These are phyloP conservation scores for Xanthorhoe spadicearia DNA, from an alignment of 2,888 invertebrate species.

Conservation along the genomic window DNA sequence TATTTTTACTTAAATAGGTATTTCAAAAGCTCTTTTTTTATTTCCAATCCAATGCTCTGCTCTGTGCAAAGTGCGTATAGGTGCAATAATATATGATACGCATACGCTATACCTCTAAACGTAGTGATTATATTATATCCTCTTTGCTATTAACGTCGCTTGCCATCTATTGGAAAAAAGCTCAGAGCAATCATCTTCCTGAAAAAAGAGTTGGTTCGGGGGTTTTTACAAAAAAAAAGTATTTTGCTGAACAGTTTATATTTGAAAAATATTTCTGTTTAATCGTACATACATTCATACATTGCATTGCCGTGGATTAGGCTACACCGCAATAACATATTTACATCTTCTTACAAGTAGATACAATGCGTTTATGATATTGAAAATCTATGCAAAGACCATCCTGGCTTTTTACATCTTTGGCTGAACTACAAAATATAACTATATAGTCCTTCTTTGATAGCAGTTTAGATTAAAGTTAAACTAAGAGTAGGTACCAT, in stretches of 20 bases:
- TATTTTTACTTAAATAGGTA: no score
- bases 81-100: no score
- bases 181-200: no score
- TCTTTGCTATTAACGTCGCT: no score
- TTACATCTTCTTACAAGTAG: not conserved
- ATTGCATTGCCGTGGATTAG: slow-evolving; percentile 8
- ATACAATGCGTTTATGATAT: not conserved
- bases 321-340: slow-evolving; percentile 12
- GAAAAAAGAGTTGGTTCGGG: no score
- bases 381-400: slow-evolving; percentile 49
- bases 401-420: slow-evolving; percentile 42
- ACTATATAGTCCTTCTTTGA: not conserved
- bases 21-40: no score
- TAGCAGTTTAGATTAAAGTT: not conserved
- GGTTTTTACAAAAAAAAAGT: not conserved
- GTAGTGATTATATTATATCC: no score
- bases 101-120: no score
- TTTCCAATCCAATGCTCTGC: no score
- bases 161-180: no score
- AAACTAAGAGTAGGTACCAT: not conserved
- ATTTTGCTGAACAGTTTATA: slow-evolving; percentile 48
- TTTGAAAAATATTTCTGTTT: slow-evolving; percentile 69
- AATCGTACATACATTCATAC: slow-evolving; percentile 37
- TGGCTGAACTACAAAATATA: slow-evolving; percentile 48
- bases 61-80: no score